Evolutionary conservation across 2,888 invertebrate species (phyloP).

Genomic region (Cyaniris semiargus): DNA sequence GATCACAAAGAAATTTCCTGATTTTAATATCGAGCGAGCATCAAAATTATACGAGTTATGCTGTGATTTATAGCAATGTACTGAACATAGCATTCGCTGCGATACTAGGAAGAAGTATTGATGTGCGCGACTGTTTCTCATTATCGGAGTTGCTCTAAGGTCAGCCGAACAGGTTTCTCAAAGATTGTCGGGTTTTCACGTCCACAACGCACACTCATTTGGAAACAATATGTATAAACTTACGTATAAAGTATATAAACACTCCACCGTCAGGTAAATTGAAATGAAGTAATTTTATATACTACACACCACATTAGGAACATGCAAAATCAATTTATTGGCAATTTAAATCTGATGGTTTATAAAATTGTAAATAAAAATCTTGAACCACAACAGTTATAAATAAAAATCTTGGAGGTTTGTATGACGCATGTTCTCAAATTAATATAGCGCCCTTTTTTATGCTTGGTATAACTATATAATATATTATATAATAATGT

Average conservation of each 20-base stretch:
- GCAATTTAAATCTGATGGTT: neutral
- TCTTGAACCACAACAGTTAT: no score
- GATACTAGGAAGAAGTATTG: neutral
- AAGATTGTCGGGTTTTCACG: neutral
- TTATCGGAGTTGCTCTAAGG: conserved; percentile 1
- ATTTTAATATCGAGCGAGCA: neutral
- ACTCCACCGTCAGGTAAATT: neutral
- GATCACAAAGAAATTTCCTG: neutral
- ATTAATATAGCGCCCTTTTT: no score
- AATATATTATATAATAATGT: no score
- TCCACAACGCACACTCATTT: neutral
- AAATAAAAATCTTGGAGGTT: neutral
- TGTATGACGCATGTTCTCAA: neutral
- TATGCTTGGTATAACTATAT: no score
- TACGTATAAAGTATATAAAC: neutral
- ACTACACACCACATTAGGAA: neutral
- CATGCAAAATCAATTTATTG: conserved; percentile 6
- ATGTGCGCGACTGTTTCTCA: neutral
- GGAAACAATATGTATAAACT: neutral
- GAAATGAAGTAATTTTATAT: neutral
- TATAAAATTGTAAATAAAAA: neutral
- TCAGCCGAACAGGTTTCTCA: conserved; percentile 19
- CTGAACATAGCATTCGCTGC: neutral
- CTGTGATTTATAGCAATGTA: neutral
- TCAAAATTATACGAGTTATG: neutral